Evolutionary conservation across 2,888 invertebrate genomes (phyloP).

Genomic region (Cephus runcator): DNA sequence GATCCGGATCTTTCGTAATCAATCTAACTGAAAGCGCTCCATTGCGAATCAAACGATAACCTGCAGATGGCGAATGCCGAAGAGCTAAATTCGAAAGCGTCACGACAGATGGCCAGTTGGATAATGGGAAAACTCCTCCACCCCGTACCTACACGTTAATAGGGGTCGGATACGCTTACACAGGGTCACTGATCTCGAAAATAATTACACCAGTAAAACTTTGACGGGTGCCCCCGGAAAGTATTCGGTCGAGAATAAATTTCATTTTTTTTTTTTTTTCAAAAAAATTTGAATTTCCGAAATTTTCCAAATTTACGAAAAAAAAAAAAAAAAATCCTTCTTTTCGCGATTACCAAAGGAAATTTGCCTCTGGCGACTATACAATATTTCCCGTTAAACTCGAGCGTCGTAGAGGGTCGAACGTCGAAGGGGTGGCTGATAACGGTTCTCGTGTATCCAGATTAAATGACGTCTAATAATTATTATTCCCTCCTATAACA

Average conservation of each 20-base stretch:
- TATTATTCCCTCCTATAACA: neutral
- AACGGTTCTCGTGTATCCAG: neutral
- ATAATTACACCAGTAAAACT: neutral
- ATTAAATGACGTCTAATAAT: neutral
- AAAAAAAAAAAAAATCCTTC: neutral
- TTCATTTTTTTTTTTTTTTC: neutral
- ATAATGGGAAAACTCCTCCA: neutral
- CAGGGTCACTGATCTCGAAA: neutral
- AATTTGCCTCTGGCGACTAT: neutral
- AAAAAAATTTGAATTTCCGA: neutral
- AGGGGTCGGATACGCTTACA: neutral
- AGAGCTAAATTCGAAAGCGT: neutral
- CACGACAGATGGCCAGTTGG: neutral
- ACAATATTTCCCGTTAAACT: neutral
- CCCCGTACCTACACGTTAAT: neutral
- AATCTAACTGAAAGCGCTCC: neutral
- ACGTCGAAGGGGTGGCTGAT: neutral
- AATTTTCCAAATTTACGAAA: too few species aligned
- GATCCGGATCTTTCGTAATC: neutral
- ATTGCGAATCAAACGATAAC: neutral
- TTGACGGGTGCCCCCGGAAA: neutral
- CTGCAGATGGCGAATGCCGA: neutral
- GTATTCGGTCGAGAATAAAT: neutral
- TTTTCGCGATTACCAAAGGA: neutral
- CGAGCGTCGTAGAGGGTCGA: neutral